phyloP scores from a whole-genome alignment of 1,140 invertebrate genomes.

The Drosophila erecta region DNA sequence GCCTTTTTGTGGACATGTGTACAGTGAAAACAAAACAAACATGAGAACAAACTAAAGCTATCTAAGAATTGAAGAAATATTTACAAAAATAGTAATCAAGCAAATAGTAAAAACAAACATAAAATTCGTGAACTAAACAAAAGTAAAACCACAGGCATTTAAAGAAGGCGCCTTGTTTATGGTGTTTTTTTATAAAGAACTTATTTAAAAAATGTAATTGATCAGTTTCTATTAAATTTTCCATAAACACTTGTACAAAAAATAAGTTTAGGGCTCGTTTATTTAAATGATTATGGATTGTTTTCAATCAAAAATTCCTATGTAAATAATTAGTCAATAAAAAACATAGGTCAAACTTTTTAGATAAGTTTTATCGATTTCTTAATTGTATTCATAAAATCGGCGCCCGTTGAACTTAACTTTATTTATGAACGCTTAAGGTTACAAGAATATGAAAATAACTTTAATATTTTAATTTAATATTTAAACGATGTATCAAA shows the following conservation, averaged over 20 bases:
- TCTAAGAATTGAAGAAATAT: background rate
- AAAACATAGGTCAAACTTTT: background rate
- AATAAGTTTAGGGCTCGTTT: background rate
- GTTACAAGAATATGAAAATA: no score
- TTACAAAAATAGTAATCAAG: background rate
- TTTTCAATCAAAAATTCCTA: background rate
- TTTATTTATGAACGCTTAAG: no score
- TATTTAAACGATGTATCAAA: background rate
- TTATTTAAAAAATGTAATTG: no score
- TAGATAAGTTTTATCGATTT: background rate
- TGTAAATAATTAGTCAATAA: background rate
- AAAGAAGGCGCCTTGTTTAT: background rate
- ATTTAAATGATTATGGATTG: background rate
- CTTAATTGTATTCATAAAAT: background rate
- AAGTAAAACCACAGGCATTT: background rate
- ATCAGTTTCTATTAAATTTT: no score
- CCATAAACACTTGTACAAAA: no score
- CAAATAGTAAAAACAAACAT: slow-evolving; percentile 2
- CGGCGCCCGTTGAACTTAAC: no score
- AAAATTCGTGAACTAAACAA: background rate
- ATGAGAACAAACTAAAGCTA: slow-evolving; percentile 1
- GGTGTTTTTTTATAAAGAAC: background rate
- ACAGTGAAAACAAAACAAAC: background rate
- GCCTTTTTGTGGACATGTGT: slow-evolving; percentile 25
- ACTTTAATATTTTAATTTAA: background rate